These are phyloP conservation scores for Pristionchus fissidentatus DNA, from an alignment of 2,888 invertebrate genomes.

Conservation along the genomic window DNA sequence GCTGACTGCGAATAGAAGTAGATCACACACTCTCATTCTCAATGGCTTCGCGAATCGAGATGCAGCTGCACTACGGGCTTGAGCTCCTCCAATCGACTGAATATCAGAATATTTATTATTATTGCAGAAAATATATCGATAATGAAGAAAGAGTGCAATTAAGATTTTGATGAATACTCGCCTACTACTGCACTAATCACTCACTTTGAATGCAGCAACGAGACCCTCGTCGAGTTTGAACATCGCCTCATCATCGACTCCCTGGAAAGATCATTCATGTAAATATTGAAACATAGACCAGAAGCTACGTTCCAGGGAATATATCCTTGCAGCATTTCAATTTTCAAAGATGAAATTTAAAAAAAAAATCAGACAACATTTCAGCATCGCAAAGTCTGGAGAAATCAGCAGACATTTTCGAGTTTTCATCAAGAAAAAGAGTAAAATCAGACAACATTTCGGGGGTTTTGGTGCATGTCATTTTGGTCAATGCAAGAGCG, in stretches of 20 bases:
- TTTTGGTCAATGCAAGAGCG: no score
- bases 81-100: conserved; percentile 27
- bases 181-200: neutral
- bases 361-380: no score
- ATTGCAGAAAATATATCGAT: neutral
- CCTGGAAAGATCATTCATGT: no score
- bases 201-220: conserved; percentile 57
- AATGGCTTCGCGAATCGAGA: conserved; percentile 49
- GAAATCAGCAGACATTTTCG: neutral
- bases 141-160: neutral
- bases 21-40: conserved; percentile 58
- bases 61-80: conserved; percentile 14
- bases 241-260: conserved; percentile 63
- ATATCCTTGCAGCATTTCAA: no score
- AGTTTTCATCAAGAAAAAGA: neutral
- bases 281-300: no score
- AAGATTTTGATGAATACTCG: neutral
- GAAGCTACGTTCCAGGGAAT: no score
- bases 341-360: no score
- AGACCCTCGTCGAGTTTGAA: conserved; percentile 62
- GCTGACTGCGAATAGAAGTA: conserved; percentile 62
- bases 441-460: neutral
- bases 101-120: neutral
- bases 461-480: no score
- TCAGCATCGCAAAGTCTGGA: no score